Evolutionary conservation across 2,888 invertebrate species (phyloP).

Genomic region (Lymantria dispar): DNA sequence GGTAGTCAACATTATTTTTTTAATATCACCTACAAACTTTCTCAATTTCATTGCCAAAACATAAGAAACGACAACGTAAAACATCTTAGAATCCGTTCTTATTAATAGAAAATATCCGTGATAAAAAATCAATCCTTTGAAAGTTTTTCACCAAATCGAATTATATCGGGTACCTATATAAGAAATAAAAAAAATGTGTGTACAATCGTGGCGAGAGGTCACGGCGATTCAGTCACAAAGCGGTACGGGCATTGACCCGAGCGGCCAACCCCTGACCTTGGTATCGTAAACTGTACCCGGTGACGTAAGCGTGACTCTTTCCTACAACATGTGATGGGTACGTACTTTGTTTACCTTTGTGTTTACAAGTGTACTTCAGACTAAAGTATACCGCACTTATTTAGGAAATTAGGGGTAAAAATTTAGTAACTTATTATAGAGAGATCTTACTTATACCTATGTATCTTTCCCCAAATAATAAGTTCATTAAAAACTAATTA

Average conservation of each 20-base stretch:
- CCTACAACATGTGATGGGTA: conserved; percentile 49
- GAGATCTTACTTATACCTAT: no score
- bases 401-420: not conserved
- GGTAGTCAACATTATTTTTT: no score
- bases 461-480: no score
- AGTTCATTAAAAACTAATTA: no score
- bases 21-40: not conserved
- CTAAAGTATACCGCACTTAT: not conserved
- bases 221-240: conserved; percentile 71
- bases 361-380: conserved; percentile 21
- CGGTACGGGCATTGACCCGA: conserved; percentile 74
- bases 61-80: not conserved
- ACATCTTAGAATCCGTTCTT: not conserved
- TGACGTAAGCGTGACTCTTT: conserved; percentile 72
- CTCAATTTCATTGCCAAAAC: not conserved
- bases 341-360: conserved; percentile 38
- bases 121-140: not conserved
- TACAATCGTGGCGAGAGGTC: conserved; percentile 52
- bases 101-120: not conserved
- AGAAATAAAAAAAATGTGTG: conserved; percentile 33
- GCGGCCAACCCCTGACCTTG: conserved; percentile 81
- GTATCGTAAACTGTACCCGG: conserved; percentile 70
- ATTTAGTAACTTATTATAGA: not conserved
- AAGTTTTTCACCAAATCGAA: conserved; percentile 11
- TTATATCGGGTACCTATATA: conserved; percentile 20